phyloP scores from a whole-genome alignment of 2,888 invertebrate species.

The Eumerus sabulonum region DNA sequence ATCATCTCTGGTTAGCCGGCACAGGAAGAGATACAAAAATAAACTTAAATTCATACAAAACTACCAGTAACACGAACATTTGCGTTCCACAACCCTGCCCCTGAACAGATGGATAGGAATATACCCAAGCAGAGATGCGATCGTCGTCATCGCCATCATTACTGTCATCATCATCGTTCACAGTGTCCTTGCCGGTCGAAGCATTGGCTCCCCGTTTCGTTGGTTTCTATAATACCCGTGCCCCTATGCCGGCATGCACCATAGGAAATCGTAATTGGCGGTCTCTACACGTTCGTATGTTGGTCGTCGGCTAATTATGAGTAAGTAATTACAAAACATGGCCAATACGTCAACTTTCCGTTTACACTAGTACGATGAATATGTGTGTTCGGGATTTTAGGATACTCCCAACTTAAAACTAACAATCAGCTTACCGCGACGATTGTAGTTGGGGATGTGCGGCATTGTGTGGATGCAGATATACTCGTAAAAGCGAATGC shows the following conservation, averaged over 20 bases:
- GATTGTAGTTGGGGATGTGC: too few species aligned
- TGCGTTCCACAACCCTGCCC: conserved; percentile 41
- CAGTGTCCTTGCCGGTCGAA: neutral
- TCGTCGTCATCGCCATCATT: conserved; percentile 54
- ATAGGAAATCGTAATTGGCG: conserved; percentile 59
- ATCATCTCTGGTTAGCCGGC: too few species aligned
- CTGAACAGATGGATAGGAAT: conserved; percentile 4
- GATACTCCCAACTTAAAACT: neutral
- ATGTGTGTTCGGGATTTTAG: neutral
- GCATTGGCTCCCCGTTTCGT: too few species aligned
- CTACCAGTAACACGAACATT: conserved; percentile 50
- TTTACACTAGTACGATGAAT: conserved; percentile 12
- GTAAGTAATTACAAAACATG: conserved; percentile 62
- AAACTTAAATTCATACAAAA: conserved; percentile 45
- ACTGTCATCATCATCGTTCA: conserved; percentile 51
- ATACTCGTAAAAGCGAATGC: too few species aligned
- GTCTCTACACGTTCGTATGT: conserved; percentile 46
- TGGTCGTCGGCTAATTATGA: conserved; percentile 58
- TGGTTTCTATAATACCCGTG: too few species aligned
- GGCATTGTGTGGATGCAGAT: too few species aligned
- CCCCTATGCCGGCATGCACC: conserved; percentile 49
- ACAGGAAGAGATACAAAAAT: neutral
- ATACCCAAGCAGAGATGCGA: conserved; percentile 40
- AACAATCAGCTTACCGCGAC: conserved; percentile 11
- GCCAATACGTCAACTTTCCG: conserved; percentile 50